phyloP scores from a whole-genome alignment of 2,888 invertebrate genomes.

The Pantelozetes paolii region DNA sequence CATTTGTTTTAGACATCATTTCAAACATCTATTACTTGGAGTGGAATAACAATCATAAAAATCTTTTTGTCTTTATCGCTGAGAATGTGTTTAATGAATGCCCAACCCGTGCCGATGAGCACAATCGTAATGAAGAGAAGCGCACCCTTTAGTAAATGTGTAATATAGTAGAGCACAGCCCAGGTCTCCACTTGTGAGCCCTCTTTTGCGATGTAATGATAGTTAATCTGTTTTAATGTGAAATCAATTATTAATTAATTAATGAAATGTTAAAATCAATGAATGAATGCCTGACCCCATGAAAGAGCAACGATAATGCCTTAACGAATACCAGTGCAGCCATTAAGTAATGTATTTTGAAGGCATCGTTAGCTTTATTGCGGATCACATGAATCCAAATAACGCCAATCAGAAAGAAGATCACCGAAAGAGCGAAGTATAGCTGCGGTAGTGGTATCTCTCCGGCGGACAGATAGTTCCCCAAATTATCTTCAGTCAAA shows the following conservation, averaged over 20 bases:
- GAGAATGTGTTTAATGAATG: constrained; percentile 94
- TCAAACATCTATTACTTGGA: constrained; percentile 65
- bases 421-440: constrained; percentile 78
- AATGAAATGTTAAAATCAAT: constrained; percentile 1
- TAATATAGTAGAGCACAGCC: constrained; percentile 95
- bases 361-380: constrained; percentile 66
- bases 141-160: constrained; percentile 91
- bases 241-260: background rate
- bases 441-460: constrained; percentile 91
- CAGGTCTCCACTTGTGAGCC: constrained; percentile 94
- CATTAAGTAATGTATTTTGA: constrained; percentile 96
- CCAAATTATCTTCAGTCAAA: constrained; percentile 75
- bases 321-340: constrained; percentile 86
- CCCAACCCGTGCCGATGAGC: constrained; percentile 96
- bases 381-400: constrained; percentile 87
- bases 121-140: constrained; percentile 93
- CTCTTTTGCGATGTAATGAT: constrained; percentile 81
- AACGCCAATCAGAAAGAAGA: constrained; percentile 81
- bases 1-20: no score
- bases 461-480: constrained; percentile 86
- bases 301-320: constrained; percentile 84
- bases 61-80: constrained; percentile 94
- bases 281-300: constrained; percentile 60
- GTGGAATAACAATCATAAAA: constrained; percentile 93
- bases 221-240: constrained; percentile 53